Conservation (phyloP, 2,113 vertebrate genomes). For the Eretmochelys imbricata region DNA sequence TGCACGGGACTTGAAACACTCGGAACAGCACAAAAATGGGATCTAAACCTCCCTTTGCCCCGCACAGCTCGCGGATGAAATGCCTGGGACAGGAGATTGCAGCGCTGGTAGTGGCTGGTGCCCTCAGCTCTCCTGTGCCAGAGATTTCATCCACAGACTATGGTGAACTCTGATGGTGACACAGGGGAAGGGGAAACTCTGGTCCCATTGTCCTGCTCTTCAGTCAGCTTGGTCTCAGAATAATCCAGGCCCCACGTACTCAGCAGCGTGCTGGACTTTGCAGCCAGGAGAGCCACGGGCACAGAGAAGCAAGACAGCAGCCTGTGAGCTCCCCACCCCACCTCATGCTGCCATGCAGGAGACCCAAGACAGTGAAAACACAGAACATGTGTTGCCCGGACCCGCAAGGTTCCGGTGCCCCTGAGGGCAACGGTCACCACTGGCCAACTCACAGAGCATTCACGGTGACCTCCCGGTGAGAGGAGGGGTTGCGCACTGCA, state of each 20-base stretch:
- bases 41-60: background rate
- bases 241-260: background rate
- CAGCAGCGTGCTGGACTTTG: background rate
- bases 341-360: background rate
- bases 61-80: background rate
- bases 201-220: background rate
- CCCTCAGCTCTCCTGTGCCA: background rate
- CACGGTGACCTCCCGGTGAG: background rate
- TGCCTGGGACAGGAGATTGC: background rate
- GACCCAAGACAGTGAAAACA: background rate
- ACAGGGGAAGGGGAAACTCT: background rate
- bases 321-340: background rate
- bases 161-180: background rate
- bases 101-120: background rate
- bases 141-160: background rate
- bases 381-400: no score
- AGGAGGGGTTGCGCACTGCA: background rate
- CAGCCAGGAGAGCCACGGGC: background rate
- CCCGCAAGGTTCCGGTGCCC: no score
- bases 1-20: background rate
- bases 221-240: background rate
- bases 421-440: no score
- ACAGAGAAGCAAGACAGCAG: background rate
- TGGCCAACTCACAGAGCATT: no score
- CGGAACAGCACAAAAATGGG: background rate